Base-by-base conservation (phyloP, 2,888 invertebrate species). In the Rotaria socialis region DNA sequence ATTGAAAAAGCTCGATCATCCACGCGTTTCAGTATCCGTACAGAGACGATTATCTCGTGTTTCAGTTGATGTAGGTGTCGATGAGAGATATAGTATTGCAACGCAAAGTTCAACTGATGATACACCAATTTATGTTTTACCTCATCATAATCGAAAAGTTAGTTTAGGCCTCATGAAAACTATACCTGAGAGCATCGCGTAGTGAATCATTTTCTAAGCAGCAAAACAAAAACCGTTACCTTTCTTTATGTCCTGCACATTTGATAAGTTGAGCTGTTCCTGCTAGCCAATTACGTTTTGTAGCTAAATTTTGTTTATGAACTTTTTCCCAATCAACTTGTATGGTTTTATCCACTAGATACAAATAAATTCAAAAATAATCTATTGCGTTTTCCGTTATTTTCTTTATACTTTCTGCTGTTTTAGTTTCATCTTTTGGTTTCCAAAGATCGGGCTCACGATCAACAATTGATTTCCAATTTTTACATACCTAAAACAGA, bases 221-320 rank as follows among this genome's bases (percentile, higher is more conserved):
- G 35, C 35, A 74, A 74, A 41, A 74, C 8, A 52, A 4, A 52
- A 52, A 52, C 1, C n/a, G 47, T 22, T 88, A 90, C 90, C 88
- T 90, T 84, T 89, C 89, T 55, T 89, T 88, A 87, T 90, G 90
- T 41, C 90, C 90, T 87, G 88, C 89, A 85, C 90, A 88, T 87
- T 89, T 89, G 2, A 89, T 87, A 16, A 89, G 88, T 27, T 87
- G 87, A 87, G 89, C 90, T 47, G 87, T 87, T 10, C 90, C 90
- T 84, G 88, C 88, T 80, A 88, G 88, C 90, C 90, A 90, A 89
- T 90, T 90, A 52, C 88, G 87, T 56, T 88, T 87, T 5, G 90
- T 88, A 84, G 88, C 88, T 84, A 89, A 87, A 85, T 89, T 90
- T 84, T 90, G 89, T 86, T 88, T 88, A 88, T 89, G 90, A 27